Evolutionary conservation across 2,797 vertebrate species (phyloP), one percentile per base, ranked within the genome.

Genomic region (Rhabdophis nuchalis): DNA sequence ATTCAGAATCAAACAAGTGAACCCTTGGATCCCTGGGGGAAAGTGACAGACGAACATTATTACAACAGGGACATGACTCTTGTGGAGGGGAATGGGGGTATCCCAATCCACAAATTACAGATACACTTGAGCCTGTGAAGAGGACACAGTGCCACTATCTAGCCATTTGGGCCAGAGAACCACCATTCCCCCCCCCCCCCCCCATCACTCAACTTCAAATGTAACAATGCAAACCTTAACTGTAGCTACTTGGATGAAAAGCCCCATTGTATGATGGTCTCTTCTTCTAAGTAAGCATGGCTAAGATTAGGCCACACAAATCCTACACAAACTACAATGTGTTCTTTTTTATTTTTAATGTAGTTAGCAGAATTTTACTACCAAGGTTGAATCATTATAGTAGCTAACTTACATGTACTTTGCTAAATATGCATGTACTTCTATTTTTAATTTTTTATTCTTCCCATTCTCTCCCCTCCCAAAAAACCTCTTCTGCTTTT

Each of bases 291-390:
- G 56, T 91, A 93, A 91, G 61, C 68, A 88, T 85, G 68, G 46
- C 85, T 88, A 82, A 72, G 89, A 54, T 88, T 72, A 85, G 86
- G 92, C 89, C 61, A 58, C 87, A 91, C 82, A 87, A 91, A 85
- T 91, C 56, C 86, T 93, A 93, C 90, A 36, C 54, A 87, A 93
- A 90, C 85, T 87, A 92, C 89, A 60, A 72, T 82, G 36, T 68
- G 86, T 36, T 85, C 54, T 85, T 77, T 54, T 54, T 90, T 87
- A 54, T 72, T 89, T 95, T 96, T 94, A 90, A 95, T 95, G 92
- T 96, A 96, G 95, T 92, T 96, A 95, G 95, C 93, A 60, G 94
- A 95, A 95, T 92, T 94, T 93, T 87, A 92, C 92, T 95, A 91
- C 95, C 94, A 93, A 95, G 91, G 93, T 94, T 95, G 94, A 95